A percentile compares a stretch with the other conserved stretches of the same genome.
Evolutionary conservation across 2,888 invertebrate species (phyloP).

Genomic region (Melinaea marsaeus): DNA sequence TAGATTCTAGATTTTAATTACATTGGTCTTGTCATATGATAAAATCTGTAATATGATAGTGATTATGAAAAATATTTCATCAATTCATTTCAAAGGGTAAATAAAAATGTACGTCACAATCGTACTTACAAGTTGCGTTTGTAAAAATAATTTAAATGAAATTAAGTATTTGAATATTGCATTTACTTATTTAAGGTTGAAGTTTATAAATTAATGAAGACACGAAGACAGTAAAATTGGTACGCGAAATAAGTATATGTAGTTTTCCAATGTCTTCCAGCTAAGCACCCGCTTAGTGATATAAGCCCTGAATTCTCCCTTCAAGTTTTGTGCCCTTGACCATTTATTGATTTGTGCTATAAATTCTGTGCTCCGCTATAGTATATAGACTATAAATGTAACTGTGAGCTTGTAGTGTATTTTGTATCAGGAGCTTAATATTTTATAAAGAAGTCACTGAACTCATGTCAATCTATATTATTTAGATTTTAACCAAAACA

Average conservation of each 20-base stretch:
- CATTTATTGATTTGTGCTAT: slow-evolving; percentile 8
- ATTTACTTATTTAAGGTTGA: too few species aligned
- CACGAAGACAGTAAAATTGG: neutral
- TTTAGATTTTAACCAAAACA: neutral
- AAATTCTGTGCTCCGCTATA: slow-evolving; percentile 3
- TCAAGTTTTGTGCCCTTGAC: slow-evolving; percentile 5
- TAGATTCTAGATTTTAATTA: slow-evolving; percentile 16
- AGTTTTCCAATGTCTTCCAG: neutral
- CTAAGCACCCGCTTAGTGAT: neutral
- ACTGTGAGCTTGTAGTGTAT: neutral
- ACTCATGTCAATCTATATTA: neutral
- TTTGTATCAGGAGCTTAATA: neutral
- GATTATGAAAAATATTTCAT: neutral
- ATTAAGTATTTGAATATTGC: too few species aligned
- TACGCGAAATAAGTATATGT: slow-evolving; percentile 9
- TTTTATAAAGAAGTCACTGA: neutral
- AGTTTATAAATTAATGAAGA: too few species aligned
- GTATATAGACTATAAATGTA: neutral
- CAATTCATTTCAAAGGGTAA: neutral
- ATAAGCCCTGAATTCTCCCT: slow-evolving; percentile 1
- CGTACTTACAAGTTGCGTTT: too few species aligned
- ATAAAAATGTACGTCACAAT: neutral
- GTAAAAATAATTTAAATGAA: too few species aligned
- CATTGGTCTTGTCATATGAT: slow-evolving; percentile 20
- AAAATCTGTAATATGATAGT: slow-evolving; percentile 11